A percentile compares a stretch with the other conserved stretches of the same genome.
phyloP scores from a whole-genome alignment of 1,140 invertebrate species.

The Coboldia fuscipes region DNA sequence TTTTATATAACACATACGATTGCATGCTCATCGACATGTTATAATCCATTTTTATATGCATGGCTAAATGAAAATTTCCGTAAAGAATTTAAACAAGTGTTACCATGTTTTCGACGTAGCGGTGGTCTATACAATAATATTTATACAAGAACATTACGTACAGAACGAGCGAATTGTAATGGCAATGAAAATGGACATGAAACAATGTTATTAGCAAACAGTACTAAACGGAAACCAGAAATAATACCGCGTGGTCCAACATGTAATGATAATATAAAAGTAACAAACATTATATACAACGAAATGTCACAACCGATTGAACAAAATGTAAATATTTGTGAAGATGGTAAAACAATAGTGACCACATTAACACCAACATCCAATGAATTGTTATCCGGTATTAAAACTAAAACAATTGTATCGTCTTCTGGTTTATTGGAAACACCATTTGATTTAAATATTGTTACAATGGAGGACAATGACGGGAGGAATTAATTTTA shows the following conservation, averaged over 20 bases:
- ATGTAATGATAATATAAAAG: too few species aligned
- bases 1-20: constrained; percentile 82
- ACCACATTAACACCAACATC: not conserved
- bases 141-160: too few species aligned
- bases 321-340: not conserved
- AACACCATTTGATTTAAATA: not conserved
- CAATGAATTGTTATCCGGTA: too few species aligned
- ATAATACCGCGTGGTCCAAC: not conserved
- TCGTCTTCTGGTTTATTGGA: not conserved
- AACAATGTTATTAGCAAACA: constrained; percentile 28
- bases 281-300: not conserved
- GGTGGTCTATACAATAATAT: too few species aligned
- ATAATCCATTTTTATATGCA: constrained; percentile 80
- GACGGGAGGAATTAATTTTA: too few species aligned
- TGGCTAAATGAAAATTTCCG: constrained; percentile 97
- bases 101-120: constrained; percentile 41
- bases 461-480: too few species aligned
- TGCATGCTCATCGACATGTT: constrained; percentile 88
- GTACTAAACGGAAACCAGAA: not conserved
- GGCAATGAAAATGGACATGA: constrained; percentile 47
- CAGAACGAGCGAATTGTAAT: constrained; percentile 21
- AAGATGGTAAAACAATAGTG: not conserved
- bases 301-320: not conserved
- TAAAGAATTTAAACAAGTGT: constrained; percentile 80
- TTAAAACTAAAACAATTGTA: not conserved